Evolutionary conservation across 2,888 invertebrate genomes (phyloP).

Genomic region (Unio delphinus): DNA sequence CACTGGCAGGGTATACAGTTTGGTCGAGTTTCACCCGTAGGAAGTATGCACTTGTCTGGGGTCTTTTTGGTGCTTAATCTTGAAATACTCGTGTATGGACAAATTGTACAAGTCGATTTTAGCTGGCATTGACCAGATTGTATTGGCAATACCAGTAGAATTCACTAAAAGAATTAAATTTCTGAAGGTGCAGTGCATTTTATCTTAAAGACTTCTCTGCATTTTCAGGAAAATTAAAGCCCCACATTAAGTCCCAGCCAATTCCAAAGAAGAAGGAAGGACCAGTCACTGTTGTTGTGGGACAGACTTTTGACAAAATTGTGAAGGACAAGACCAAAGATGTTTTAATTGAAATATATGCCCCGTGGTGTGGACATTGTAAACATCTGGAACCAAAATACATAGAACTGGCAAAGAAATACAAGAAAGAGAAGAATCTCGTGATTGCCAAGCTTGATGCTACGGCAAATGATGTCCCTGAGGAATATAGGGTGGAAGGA

Average conservation of each 20-base stretch:
- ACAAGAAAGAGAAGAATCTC: conserved; percentile 62
- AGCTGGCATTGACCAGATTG: too few relatives aligned
- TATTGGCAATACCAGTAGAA: too few relatives aligned
- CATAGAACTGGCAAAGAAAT: conserved; percentile 69
- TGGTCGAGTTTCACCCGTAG: too few relatives aligned
- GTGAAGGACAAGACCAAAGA: conserved; percentile 74
- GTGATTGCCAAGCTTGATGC: conserved; percentile 72
- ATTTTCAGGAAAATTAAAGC: conserved; percentile 71
- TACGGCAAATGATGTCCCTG: conserved; percentile 73
- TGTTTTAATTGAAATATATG: conserved; percentile 76
- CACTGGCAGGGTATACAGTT: too few relatives aligned
- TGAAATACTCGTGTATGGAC: too few relatives aligned
- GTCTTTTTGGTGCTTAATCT: too few relatives aligned
- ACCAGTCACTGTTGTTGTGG: conserved; percentile 74
- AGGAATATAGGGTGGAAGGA: conserved; percentile 68
- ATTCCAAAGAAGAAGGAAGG: conserved; percentile 74
- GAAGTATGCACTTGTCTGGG: too few relatives aligned
- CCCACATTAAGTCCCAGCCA: conserved; percentile 74
- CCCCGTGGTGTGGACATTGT: conserved; percentile 77
- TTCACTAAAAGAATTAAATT: too few relatives aligned
- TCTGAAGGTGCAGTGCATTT: too few relatives aligned
- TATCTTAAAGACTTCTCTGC: conserved; percentile 1
- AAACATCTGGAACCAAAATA: conserved; percentile 74
- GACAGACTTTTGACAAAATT: conserved; percentile 74
- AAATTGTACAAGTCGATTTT: too few relatives aligned